Percentiles rank a stretch among this genome's conserved stretches.
phyloP scores from a whole-genome alignment of 2,113 vertebrate genomes.

The Pandion haliaetus region DNA sequence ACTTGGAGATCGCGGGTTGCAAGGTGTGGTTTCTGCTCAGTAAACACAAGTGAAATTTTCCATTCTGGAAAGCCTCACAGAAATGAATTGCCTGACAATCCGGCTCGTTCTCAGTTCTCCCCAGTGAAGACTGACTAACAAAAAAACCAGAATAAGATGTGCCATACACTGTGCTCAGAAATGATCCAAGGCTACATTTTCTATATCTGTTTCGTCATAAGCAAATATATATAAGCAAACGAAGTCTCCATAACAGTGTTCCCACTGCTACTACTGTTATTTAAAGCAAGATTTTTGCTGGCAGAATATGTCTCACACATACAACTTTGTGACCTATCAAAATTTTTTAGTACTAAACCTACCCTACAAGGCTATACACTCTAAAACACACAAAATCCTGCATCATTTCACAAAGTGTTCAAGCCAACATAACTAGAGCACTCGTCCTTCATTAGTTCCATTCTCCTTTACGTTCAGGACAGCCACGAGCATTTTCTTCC shows the following conservation, averaged over 20 bases:
- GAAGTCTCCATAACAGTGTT: background rate
- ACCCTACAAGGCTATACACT: background rate
- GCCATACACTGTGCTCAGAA: background rate
- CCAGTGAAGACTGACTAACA: background rate
- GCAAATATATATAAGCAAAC: background rate
- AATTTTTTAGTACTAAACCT: background rate
- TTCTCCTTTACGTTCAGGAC: background rate
- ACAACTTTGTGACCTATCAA: background rate
- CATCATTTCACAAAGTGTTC: background rate
- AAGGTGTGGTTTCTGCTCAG: background rate
- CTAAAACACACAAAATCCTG: background rate
- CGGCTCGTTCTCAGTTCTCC: background rate
- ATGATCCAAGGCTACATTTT: background rate
- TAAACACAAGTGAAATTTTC: fast-evolving
- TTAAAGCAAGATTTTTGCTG: background rate
- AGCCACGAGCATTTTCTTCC: background rate
- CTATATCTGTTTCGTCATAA: background rate
- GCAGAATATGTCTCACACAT: background rate
- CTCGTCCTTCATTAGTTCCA: background rate
- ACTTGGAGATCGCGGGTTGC: background rate
- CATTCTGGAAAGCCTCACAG: background rate
- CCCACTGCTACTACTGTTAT: background rate
- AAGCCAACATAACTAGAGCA: background rate
- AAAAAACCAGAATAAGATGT: background rate
- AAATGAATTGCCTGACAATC: background rate